phyloP scores from a whole-genome alignment of 64 coral and sea anemone genomes.

The Dendrophyllia cribrosa region DNA sequence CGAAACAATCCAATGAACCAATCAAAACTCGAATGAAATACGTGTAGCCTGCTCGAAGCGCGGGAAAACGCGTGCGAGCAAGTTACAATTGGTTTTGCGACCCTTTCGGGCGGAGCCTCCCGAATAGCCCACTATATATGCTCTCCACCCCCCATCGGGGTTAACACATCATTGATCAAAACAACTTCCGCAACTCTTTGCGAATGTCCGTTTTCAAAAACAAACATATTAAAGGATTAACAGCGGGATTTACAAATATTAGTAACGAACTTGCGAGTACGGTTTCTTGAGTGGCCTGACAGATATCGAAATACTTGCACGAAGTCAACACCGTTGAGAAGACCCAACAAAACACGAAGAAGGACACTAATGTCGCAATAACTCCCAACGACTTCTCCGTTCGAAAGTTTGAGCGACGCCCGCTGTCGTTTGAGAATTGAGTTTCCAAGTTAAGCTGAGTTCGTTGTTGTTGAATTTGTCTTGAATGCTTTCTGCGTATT shows the following conservation, averaged over 20 bases:
- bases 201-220: constrained; percentile 12
- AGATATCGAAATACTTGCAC: neutral
- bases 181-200: neutral
- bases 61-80: no score
- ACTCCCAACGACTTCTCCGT: neutral
- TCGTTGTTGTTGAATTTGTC: neutral
- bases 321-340: neutral
- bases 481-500: neutral
- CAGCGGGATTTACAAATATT: neutral
- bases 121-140: no score
- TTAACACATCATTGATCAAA: neutral
- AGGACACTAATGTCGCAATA: neutral
- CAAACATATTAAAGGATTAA: constrained; percentile 1
- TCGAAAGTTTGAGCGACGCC: neutral
- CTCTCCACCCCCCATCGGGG: no score
- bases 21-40: no score
- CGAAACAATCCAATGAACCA: no score
- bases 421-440: neutral
- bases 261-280: neutral
- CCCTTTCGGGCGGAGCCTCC: no score
- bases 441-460: neutral
- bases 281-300: neutral
- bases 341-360: neutral
- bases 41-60: no score
- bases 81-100: no score